These are phyloP conservation scores for Todiramphus chloris DNA, from an alignment of 2,113 vertebrate genomes.

Conservation along the genomic window DNA sequence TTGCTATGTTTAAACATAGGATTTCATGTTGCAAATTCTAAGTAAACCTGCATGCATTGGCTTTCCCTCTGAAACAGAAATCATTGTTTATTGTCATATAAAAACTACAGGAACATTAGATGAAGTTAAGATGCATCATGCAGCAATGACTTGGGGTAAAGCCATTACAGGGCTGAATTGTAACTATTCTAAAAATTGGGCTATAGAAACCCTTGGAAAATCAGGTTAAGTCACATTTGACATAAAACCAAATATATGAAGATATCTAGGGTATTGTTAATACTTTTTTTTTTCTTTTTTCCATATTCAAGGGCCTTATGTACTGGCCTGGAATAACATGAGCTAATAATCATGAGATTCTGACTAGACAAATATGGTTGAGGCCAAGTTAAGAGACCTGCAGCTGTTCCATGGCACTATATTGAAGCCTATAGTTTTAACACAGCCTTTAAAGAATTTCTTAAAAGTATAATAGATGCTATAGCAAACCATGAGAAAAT, in stretches of 20 bases:
- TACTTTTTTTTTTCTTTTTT: not conserved
- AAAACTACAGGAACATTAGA: not conserved
- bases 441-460: not conserved
- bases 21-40: not conserved
- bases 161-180: not conserved
- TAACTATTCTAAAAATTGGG: not conserved
- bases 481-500: not conserved
- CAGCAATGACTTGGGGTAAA: not conserved
- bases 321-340: not conserved
- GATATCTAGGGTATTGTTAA: not conserved
- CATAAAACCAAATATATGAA: not conserved
- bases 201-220: not conserved
- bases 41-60: not conserved
- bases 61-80: not conserved
- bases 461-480: not conserved
- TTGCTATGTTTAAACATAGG: not conserved
- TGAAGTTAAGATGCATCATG: not conserved
- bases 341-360: not conserved
- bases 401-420: not conserved
- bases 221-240: not conserved
- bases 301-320: not conserved
- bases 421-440: not conserved
- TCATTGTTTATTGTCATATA: not conserved
- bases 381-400: not conserved
- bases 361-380: not conserved